Conservation (phyloP, 2,113 vertebrate species). For the Harpagus bidentatus region DNA sequence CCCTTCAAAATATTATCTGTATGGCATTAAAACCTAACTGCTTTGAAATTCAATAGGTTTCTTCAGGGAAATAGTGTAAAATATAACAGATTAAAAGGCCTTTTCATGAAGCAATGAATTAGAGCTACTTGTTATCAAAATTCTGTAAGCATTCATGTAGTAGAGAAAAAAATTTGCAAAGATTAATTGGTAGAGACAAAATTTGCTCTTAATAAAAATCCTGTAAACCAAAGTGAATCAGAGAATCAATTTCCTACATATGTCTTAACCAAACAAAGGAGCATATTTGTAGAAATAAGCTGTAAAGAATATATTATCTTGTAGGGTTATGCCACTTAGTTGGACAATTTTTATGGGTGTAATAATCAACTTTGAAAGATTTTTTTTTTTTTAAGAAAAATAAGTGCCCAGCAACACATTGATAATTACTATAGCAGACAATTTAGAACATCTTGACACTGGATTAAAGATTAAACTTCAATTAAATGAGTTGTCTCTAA, state of each 20-base stretch:
- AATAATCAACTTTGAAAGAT: slow-evolving; percentile 25
- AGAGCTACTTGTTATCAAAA: background rate
- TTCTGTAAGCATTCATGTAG: background rate
- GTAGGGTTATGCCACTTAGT: background rate
- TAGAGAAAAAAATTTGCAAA: background rate
- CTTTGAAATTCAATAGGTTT: background rate
- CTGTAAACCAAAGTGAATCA: background rate
- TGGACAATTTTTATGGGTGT: background rate
- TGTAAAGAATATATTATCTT: background rate
- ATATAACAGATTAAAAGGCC: background rate
- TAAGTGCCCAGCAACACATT: background rate
- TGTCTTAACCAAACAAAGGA: background rate
- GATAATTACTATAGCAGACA: slow-evolving; percentile 35
- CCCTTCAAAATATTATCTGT: background rate
- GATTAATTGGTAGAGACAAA: slow-evolving; percentile 48
- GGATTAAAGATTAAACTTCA: slow-evolving; percentile 2
- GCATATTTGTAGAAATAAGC: background rate
- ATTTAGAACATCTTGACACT: slow-evolving; percentile 25
- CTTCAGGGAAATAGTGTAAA: background rate
- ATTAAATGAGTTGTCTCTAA: background rate
- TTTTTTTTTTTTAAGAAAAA: background rate
- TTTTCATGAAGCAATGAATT: background rate
- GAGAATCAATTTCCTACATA: background rate
- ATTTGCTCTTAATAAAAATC: background rate
- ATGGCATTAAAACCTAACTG: background rate